Evolutionary conservation across 2,888 invertebrate genomes (phyloP).

Genomic region (Cerastoderma edule): DNA sequence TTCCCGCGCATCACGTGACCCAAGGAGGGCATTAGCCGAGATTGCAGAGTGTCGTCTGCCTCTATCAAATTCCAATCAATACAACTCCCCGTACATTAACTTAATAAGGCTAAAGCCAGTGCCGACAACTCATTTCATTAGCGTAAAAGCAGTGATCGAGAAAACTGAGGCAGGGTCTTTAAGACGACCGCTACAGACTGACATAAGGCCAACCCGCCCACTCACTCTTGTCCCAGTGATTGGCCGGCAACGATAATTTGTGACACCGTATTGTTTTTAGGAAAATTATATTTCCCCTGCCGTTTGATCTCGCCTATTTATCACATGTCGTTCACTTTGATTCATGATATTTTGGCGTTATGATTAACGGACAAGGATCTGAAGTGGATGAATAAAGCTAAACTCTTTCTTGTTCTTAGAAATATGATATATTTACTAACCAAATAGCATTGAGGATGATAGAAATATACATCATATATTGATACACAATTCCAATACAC

Average conservation of each 20-base stretch:
- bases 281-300: constrained; percentile 61
- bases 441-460: too few relatives aligned
- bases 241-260: constrained; percentile 55
- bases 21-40: constrained; percentile 55
- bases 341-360: constrained; percentile 27
- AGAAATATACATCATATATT: too few relatives aligned
- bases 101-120: constrained; percentile 62
- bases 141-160: constrained; percentile 41
- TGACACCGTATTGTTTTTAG: constrained; percentile 66
- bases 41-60: constrained; percentile 59
- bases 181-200: not conserved
- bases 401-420: too few relatives aligned
- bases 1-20: constrained; percentile 52
- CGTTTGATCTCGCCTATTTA: constrained; percentile 45
- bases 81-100: constrained; percentile 61
- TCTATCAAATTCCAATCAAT: constrained; percentile 63
- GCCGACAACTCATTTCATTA: constrained; percentile 64
- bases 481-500: too few relatives aligned
- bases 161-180: constrained; percentile 1
- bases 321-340: constrained; percentile 49
- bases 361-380: too few relatives aligned
- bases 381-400: too few relatives aligned
- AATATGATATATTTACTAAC: too few relatives aligned
- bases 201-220: constrained; percentile 50
- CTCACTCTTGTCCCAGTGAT: constrained; percentile 39